Evolutionary conservation across 2,113 vertebrate genomes (phyloP).

Genomic region (Chamaetylas fuelleborni): DNA sequence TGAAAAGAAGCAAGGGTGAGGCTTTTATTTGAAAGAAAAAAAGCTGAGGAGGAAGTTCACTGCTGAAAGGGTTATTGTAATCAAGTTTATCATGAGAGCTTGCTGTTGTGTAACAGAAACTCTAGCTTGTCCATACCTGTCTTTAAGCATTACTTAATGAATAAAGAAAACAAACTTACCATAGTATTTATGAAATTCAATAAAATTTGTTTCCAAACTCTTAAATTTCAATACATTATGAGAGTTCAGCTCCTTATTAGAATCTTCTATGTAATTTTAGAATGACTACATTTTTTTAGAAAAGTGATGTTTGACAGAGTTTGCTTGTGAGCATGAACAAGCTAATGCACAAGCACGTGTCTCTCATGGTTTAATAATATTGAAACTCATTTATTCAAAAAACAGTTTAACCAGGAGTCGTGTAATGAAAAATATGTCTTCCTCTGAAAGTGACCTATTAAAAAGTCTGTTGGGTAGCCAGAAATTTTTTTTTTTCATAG

Average conservation of each 20-base stretch:
- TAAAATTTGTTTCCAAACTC: slow-evolving; percentile 64
- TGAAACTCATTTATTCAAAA: slow-evolving; percentile 26
- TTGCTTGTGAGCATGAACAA: background rate
- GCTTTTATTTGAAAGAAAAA: slow-evolving; percentile 64
- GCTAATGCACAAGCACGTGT: background rate
- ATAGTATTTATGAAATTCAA: slow-evolving; percentile 74
- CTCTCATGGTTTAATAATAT: background rate
- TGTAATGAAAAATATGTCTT: background rate
- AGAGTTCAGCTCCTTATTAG: background rate
- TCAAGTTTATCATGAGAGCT: slow-evolving; percentile 74
- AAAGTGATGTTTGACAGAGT: background rate
- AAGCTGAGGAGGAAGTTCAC: slow-evolving; percentile 74
- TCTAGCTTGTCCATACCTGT: slow-evolving; percentile 80
- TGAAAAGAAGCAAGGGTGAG: slow-evolving; percentile 70
- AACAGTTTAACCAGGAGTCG: background rate
- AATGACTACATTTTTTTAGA: background rate
- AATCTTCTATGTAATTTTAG: background rate
- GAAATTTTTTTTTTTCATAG: background rate
- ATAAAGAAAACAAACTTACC: slow-evolving; percentile 71
- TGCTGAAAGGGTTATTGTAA: slow-evolving; percentile 77
- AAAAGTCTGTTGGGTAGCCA: background rate
- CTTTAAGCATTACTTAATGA: slow-evolving; percentile 74
- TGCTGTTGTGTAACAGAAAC: slow-evolving; percentile 84
- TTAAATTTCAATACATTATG: background rate
- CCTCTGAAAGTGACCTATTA: background rate